Conservation (phyloP, 2,797 vertebrate genomes). For the Anabacerthia variegaticeps region DNA sequence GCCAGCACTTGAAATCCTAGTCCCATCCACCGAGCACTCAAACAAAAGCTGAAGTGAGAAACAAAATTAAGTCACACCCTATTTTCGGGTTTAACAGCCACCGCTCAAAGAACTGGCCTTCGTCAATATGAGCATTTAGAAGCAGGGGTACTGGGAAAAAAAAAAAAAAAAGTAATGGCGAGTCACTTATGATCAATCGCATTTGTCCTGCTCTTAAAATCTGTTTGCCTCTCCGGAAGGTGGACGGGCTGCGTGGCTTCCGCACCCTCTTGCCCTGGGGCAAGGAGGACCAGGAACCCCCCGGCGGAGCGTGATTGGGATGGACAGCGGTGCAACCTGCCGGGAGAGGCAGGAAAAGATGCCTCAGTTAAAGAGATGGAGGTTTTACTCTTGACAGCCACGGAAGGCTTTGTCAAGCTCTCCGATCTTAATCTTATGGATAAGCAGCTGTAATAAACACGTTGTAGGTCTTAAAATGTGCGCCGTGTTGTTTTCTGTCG, state of each 20-base stretch:
- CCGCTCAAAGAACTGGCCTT: background rate
- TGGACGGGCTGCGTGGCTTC: background rate
- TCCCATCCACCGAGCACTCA: background rate
- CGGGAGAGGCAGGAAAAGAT: background rate
- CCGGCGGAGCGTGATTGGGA: rapidly evolving
- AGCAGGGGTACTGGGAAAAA: background rate
- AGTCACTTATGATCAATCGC: background rate
- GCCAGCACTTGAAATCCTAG: background rate
- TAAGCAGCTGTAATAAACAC: background rate
- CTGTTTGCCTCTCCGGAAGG: background rate
- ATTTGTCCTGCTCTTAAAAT: background rate
- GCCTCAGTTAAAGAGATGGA: background rate
- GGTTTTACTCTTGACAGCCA: background rate
- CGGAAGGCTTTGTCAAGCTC: background rate
- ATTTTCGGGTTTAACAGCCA: background rate
- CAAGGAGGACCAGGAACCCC: background rate
- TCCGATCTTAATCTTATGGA: background rate
- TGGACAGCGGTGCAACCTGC: background rate
- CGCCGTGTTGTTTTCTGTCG: background rate
- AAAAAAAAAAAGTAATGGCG: background rate
- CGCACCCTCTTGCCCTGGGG: background rate
- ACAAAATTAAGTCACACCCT: background rate
- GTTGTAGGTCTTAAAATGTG: background rate
- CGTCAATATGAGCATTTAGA: background rate
- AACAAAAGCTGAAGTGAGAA: constrained; percentile 7